These are phyloP conservation scores for Eupeodes latifasciatus DNA, from an alignment of 2,888 invertebrate genomes.

Conservation along the genomic window DNA sequence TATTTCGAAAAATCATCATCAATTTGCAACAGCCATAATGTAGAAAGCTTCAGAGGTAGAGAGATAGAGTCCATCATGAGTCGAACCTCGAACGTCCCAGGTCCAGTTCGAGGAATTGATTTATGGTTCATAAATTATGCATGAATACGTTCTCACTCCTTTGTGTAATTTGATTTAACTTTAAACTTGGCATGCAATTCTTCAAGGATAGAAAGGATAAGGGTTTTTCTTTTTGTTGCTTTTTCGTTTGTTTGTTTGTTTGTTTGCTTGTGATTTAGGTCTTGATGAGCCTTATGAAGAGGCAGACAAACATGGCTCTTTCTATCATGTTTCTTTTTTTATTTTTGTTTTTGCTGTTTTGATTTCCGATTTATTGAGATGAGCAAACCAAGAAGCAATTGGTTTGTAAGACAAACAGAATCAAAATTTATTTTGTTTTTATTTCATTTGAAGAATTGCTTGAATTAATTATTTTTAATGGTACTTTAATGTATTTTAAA, in stretches of 20 bases:
- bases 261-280: constrained; percentile 28
- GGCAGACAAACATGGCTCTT: constrained; percentile 15
- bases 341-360: background rate
- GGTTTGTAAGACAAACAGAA: background rate
- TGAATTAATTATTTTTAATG: constrained; percentile 12
- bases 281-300: constrained; percentile 20
- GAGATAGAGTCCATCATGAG: background rate
- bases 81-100: background rate
- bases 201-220: constrained; percentile 4
- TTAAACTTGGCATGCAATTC: constrained; percentile 30
- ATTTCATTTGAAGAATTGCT: background rate
- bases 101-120: constrained; percentile 29
- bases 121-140: constrained; percentile 26
- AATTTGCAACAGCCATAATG: background rate
- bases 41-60: no score
- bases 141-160: constrained; percentile 35
- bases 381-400: constrained; percentile 6
- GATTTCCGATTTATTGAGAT: constrained; percentile 3
- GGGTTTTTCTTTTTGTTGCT: background rate
- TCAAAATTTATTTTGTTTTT: background rate
- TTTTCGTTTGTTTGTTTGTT: constrained; percentile 17
- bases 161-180: constrained; percentile 37
- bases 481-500: no score
- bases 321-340: background rate
- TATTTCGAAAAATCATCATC: constrained; percentile 25